Evolutionary conservation across 2,113 vertebrate genomes (phyloP), one percentile per base, ranked within the genome.

Genomic region (Onychostoma macrolepis): DNA sequence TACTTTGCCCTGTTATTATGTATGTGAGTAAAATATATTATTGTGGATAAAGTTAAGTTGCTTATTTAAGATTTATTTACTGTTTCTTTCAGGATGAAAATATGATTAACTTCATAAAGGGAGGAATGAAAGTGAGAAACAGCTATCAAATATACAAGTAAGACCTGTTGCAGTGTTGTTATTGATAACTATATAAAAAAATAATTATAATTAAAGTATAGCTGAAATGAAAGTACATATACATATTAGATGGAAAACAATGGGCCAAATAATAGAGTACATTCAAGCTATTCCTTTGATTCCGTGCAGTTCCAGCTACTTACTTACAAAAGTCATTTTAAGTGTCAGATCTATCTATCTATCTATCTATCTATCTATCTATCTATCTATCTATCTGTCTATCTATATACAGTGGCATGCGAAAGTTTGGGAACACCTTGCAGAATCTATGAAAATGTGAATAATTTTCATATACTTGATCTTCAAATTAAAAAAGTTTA

Each of bases 31-130:
- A 43, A 58, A 61, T 24, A 19, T 26, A 72, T 58, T 86, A 7
- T 33, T 85, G 67, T 24, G 21, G 2, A 33, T 72, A 41, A n/a
- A 72, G 69, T n/a, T 86, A 24, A 41, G 69, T 12, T 86, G 33
- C 63, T 38, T 43, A 26, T 30, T 41, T 38, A 33, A 24, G 21
- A n/a, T 58, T 17, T 74, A 4, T 45, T 17, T 80, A 6, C 43
- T 85, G 15, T 82, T 4, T 50, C 41, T 81, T n/a, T 84, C 91
- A 99, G 98, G 98, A 99, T 91, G 98, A 99, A 94, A 99, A 97
- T 93, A 99, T 99, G 98, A 97, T 99, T 91, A 99, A 96, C 93
- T 99, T 99, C 92, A 98, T 99, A 92, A 99, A 98, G 95, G 98
- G 98, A 0, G 97, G 98, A 91, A 99, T 99, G 92, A 99, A 97